Base-by-base conservation (phyloP, 2,888 invertebrate genomes). In the Clivina fossor region DNA sequence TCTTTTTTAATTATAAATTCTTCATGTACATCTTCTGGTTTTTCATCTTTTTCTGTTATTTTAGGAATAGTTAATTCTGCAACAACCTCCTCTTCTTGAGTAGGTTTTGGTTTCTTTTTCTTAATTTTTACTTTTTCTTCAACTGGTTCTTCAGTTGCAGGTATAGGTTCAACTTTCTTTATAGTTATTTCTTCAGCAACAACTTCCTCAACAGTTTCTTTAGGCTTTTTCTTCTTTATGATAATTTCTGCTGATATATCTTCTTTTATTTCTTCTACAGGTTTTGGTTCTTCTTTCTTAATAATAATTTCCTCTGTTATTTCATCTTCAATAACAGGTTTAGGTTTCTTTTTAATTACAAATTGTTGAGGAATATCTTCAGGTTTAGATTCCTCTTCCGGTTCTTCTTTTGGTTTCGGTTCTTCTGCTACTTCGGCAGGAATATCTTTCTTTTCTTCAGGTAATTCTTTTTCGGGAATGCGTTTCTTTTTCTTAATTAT, bases 111-210 rank as follows among this genome's bases (percentile, higher is more conserved):
- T 54, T 71, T 67, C 28, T 63, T 58, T 51, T 59, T 62, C 18
- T 63, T 65, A 57, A 66, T 50, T 35, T 59, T 49, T 38, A 62
- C 65, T 4, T 64, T n/a, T 50, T 81, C 65, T 59, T 81, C 73
- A 38, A 82, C 74, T 68, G 81, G 80, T 64, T 81, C 80, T 4
- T 72, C 72, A 37, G 76, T 86, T 72, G 88, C 88, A 11, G 76
- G 75, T 41, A 81, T 75, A 7, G 81, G 78, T 62, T 83, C 83
- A n/a, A 84, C 72, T 68, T 85, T 86, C 66, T 85, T 86, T 15
- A 87, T 78, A 1, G 83, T 86, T 22, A 85, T 77, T 66, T 80
- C 79, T 65, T 80, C 78, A 43, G 78, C 76, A 58, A 77, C 76
- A 65, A 81, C 78, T 66, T 81, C 78, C 61, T 71, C 69, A 15